These are phyloP conservation scores for Sarcoramphus papa DNA, from an alignment of 2,797 vertebrate species.

Conservation along the genomic window DNA sequence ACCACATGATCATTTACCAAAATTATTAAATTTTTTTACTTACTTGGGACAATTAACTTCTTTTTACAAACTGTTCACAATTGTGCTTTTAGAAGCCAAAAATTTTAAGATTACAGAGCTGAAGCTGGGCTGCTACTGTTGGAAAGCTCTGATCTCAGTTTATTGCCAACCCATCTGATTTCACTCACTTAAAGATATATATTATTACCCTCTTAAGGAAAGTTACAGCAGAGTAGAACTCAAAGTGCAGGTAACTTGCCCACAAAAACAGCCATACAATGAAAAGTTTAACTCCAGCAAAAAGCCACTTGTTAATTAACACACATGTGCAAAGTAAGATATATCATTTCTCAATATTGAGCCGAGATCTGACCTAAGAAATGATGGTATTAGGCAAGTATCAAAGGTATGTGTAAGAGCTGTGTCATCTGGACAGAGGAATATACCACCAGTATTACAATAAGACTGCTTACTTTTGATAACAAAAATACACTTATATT, in stretches of 20 bases:
- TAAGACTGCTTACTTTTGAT: neutral
- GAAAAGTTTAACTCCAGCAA: neutral
- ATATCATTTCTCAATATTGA: neutral
- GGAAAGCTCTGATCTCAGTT: neutral
- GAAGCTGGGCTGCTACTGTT: neutral
- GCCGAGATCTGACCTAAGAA: neutral
- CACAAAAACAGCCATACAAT: neutral
- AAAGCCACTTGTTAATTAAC: neutral
- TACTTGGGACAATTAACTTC: slow-evolving; percentile 35
- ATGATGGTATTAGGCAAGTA: neutral
- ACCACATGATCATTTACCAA: slow-evolving; percentile 56
- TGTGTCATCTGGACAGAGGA: neutral
- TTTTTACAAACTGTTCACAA: neutral
- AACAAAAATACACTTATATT: neutral
- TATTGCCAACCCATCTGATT: neutral
- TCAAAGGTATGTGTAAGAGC: neutral
- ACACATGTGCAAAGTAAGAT: neutral
- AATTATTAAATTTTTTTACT: slow-evolving; percentile 49
- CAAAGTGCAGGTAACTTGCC: neutral
- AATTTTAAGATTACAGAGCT: neutral
- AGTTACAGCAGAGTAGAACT: neutral
- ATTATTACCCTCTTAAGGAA: neutral
- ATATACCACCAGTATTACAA: neutral
- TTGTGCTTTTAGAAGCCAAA: neutral
- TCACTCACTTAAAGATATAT: neutral